phyloP scores from a whole-genome alignment of 23 tunicate genomes.

The Styela clava region DNA sequence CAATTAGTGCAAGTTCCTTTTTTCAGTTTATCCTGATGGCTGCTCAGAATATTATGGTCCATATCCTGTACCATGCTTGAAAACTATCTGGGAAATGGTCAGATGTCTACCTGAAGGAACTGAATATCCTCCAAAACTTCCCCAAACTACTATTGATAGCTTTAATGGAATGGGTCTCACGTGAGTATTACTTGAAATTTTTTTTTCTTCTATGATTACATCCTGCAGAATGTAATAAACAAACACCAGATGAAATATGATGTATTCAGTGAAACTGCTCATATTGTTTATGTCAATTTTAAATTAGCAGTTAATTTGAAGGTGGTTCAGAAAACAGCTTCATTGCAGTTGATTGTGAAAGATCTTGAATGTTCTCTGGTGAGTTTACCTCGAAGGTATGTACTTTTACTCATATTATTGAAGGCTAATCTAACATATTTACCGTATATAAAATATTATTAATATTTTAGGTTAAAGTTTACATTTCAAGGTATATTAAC shows the following conservation, averaged over 20 bases:
- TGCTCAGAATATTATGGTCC: conserved; percentile 14
- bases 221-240: no score
- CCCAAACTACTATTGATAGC: not conserved
- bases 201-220: not conserved
- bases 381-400: no score
- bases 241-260: not conserved
- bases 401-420: no score
- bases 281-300: conserved; percentile 6
- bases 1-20: not conserved
- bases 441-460: no score
- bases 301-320: no score
- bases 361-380: no score
- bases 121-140: conserved; percentile 18
- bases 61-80: not conserved
- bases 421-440: no score
- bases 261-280: not conserved
- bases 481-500: no score
- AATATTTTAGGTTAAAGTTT: no score
- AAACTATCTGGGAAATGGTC: conserved; percentile 12
- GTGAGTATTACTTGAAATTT: not conserved
- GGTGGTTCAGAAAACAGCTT: no score
- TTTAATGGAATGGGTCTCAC: not conserved
- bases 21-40: conserved; percentile 12
- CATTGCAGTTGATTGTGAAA: no score
- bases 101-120: conserved; percentile 18